These are phyloP conservation scores for Papilio aristodemus DNA, from an alignment of 1,140 invertebrate species.

Conservation along the genomic window DNA sequence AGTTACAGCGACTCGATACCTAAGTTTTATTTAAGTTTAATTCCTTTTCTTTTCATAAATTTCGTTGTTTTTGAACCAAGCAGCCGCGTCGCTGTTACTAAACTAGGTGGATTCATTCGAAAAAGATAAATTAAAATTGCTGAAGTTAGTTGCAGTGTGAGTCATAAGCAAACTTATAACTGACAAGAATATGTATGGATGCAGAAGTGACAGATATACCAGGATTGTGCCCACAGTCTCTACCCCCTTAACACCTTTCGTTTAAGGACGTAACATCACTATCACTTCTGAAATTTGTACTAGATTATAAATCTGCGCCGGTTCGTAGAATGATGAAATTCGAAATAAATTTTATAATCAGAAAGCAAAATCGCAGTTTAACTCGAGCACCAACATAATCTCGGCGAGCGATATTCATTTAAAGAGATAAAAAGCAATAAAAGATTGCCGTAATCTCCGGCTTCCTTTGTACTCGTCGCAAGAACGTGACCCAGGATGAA, in stretches of 20 bases:
- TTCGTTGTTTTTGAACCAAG: background rate
- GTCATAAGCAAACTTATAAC: too few species aligned
- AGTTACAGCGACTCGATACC: conserved; percentile 7
- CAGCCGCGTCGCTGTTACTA: background rate
- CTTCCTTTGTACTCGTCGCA: conserved; percentile 28
- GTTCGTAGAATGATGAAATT: background rate
- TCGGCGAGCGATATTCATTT: conserved; percentile 34
- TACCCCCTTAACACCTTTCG: too few species aligned
- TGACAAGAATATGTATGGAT: too few species aligned
- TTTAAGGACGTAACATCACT: too few species aligned
- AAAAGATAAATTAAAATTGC: too few species aligned
- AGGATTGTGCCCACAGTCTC: too few species aligned
- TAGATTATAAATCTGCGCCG: too few species aligned
- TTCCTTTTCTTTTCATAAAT: conserved; percentile 15
- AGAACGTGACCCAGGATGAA: conserved; percentile 12
- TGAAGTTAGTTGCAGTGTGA: too few species aligned
- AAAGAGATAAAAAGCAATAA: conserved; percentile 36
- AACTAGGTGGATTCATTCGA: background rate
- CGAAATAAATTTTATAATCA: background rate
- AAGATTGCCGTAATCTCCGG: conserved; percentile 27
- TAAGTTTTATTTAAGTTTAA: background rate
- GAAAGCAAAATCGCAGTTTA: background rate
- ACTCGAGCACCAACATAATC: conserved; percentile 32
- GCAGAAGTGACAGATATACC: too few species aligned
- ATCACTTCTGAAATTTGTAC: too few species aligned